Conservation (phyloP, 2,888 invertebrate genomes). For the Lymantria dispar region DNA sequence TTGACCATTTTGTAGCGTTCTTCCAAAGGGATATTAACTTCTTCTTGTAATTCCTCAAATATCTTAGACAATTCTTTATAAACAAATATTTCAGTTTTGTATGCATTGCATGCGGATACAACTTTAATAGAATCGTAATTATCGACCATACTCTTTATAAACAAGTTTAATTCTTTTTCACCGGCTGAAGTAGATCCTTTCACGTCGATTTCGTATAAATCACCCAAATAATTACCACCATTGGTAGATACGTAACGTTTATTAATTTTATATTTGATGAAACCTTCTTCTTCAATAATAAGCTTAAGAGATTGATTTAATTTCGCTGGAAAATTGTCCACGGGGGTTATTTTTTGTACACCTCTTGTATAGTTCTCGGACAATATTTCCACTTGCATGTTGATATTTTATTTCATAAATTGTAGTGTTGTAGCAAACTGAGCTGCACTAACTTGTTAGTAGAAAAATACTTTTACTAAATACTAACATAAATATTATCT, state of each 20-base stretch:
- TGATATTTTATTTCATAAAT: background rate
- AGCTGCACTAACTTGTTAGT: too few species aligned
- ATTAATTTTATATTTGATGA: slow-evolving; percentile 9
- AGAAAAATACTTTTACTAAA: too few species aligned
- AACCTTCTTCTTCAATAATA: slow-evolving; percentile 33
- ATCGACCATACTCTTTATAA: slow-evolving; percentile 37
- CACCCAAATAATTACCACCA: slow-evolving; percentile 40
- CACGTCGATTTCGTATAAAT: slow-evolving; percentile 43
- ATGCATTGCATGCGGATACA: slow-evolving; percentile 40
- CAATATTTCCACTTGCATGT: background rate
- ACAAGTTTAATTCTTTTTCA: slow-evolving; percentile 41
- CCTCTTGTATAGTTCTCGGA: background rate
- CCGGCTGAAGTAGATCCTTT: slow-evolving; percentile 32
- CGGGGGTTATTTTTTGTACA: background rate
- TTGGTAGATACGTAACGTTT: background rate
- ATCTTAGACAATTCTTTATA: slow-evolving; percentile 46
- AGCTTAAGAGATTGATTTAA: background rate
- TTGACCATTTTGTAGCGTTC: slow-evolving; percentile 45
- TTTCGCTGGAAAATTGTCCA: background rate
- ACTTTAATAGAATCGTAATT: slow-evolving; percentile 32
- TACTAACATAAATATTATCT: background rate
- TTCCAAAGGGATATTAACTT: slow-evolving; percentile 38
- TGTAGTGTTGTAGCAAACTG: background rate
- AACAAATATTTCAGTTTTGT: slow-evolving; percentile 43
- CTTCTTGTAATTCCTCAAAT: slow-evolving; percentile 42